Percentiles rank a stretch among this genome's conserved stretches.
These are phyloP conservation scores for Vulpes ferrilata DNA, from an alignment of 2,113 vertebrate genomes.

Conservation along the genomic window DNA sequence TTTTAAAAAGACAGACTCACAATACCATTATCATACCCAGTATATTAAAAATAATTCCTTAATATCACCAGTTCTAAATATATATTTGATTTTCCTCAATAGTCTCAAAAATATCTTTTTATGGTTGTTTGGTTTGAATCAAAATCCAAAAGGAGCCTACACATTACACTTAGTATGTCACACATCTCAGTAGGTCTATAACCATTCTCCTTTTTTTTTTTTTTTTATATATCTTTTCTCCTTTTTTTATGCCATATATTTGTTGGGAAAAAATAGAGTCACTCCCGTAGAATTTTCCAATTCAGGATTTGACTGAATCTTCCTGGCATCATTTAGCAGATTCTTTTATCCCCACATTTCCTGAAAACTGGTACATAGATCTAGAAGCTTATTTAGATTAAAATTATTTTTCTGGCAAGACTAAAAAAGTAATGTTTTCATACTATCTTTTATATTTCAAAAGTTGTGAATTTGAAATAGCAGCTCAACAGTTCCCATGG, in stretches of 20 bases:
- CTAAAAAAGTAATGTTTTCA: neutral
- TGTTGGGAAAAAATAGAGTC: neutral
- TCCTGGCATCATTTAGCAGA: neutral
- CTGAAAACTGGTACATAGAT: slow-evolving; percentile 46
- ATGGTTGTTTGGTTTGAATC: neutral
- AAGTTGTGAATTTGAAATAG: slow-evolving; percentile 35
- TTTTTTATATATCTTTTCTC: neutral
- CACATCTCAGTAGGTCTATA: neutral
- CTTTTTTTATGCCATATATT: slow-evolving; percentile 18
- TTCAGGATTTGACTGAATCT: neutral
- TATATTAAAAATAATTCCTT: slow-evolving; percentile 38
- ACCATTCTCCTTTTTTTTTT: neutral
- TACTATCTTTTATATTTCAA: slow-evolving; percentile 27
- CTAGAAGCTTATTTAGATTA: slow-evolving; percentile 50
- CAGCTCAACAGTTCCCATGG: neutral
- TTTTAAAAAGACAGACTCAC: neutral
- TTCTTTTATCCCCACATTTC: neutral
- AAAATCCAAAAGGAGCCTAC: slow-evolving; percentile 17
- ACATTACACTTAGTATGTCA: neutral
- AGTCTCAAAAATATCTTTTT: slow-evolving; percentile 37
- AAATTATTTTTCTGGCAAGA: slow-evolving; percentile 23
- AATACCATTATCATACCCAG: neutral
- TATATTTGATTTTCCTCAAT: slow-evolving; percentile 14
- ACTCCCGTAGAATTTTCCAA: neutral
- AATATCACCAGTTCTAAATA: neutral